Evolutionary conservation across 2,113 vertebrate genomes (phyloP).

Genomic region (Ondatra zibethicus): DNA sequence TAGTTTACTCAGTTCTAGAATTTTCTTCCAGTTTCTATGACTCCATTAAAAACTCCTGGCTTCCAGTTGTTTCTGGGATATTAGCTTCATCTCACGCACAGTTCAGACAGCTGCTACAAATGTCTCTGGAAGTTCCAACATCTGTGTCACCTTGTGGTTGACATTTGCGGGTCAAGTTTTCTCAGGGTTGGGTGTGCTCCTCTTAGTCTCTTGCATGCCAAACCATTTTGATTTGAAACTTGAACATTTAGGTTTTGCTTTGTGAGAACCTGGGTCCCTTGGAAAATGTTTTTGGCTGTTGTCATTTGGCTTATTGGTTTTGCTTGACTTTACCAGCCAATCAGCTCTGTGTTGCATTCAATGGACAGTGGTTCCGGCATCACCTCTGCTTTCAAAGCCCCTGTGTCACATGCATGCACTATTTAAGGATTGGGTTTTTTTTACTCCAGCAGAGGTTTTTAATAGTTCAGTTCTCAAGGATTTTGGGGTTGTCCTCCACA

Average conservation of each 20-base stretch:
- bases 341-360: background rate
- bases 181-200: background rate
- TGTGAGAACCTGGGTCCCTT: conserved; percentile 12
- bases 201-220: background rate
- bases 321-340: background rate
- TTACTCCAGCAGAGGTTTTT: background rate
- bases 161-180: background rate
- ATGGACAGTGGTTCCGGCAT: background rate
- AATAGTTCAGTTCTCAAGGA: background rate
- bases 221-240: background rate
- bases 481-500: background rate
- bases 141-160: background rate
- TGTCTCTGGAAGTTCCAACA: background rate
- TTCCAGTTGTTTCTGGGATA: background rate
- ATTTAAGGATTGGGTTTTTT: background rate
- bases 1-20: background rate
- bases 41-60: background rate
- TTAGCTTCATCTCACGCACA: background rate
- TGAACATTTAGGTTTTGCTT: background rate
- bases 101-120: background rate
- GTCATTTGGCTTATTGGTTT: background rate
- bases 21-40: background rate
- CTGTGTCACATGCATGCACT: background rate
- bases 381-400: background rate
- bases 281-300: background rate